Evolutionary conservation across 2,888 invertebrate species (phyloP).

Genomic region (Aphidius colemani): DNA sequence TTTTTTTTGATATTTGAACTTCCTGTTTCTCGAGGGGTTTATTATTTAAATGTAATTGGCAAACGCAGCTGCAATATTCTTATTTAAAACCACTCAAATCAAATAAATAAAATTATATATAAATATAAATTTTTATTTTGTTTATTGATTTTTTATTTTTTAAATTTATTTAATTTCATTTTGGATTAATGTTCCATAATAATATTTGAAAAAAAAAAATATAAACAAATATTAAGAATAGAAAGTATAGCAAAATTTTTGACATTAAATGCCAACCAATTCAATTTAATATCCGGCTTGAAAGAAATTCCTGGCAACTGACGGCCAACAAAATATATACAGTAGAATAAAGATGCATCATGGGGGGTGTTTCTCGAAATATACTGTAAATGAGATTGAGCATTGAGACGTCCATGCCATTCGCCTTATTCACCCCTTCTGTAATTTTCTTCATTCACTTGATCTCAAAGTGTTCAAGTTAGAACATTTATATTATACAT

Average conservation of each 20-base stretch:
- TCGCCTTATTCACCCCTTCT: constrained; percentile 40
- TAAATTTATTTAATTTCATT: too few species aligned
- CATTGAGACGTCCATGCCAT: constrained; percentile 58
- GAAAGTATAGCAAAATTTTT: constrained; percentile 29
- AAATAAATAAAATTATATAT: not conserved
- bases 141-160: too few species aligned
- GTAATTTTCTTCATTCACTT: not conserved
- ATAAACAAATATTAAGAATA: not conserved
- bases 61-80: constrained; percentile 24
- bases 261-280: constrained; percentile 55
- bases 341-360: constrained; percentile 48
- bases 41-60: constrained; percentile 30
- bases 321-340: constrained; percentile 38
- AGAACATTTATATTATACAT: not conserved
- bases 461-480: not conserved
- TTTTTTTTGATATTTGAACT: constrained; percentile 42
- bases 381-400: constrained; percentile 41
- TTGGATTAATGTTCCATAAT: not conserved
- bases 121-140: not conserved
- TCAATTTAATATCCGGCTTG: constrained; percentile 56
- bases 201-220: not conserved
- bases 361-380: constrained; percentile 42
- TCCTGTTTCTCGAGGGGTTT: constrained; percentile 52
- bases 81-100: not conserved
- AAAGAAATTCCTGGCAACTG: constrained; percentile 35